These are phyloP conservation scores for Trilocha varians DNA, from an alignment of 2,888 invertebrate species.

Conservation along the genomic window DNA sequence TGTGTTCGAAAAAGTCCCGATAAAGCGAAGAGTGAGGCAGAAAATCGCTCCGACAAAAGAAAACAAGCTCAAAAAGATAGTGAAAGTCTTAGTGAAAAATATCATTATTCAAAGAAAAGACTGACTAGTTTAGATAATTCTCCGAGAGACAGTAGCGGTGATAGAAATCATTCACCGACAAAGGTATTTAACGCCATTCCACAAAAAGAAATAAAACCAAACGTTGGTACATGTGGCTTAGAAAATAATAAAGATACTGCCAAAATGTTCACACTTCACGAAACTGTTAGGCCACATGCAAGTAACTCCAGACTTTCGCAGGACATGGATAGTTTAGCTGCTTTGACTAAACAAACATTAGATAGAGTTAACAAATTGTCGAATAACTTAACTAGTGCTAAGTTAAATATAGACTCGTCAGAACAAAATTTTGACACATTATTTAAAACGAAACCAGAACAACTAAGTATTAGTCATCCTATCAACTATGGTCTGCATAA, in stretches of 20 bases:
- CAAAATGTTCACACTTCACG: conserved; percentile 63
- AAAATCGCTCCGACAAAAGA: conserved; percentile 58
- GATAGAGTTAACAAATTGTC: conserved; percentile 78
- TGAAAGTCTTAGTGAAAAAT: conserved; percentile 67
- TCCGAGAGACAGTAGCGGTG: conserved; percentile 51
- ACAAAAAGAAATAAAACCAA: conserved; percentile 29
- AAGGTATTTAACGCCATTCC: conserved; percentile 43
- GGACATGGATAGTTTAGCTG: conserved; percentile 77
- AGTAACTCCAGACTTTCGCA: conserved; percentile 63
- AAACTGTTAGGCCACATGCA: conserved; percentile 55
- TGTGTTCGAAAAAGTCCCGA: conserved; percentile 49
- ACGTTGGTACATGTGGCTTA: conserved; percentile 35
- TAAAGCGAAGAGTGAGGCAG: conserved; percentile 55
- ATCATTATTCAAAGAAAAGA: conserved; percentile 72
- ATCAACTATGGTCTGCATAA: conserved; percentile 49
- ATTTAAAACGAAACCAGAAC: conserved; percentile 48
- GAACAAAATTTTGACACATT: conserved; percentile 51
- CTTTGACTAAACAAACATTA: conserved; percentile 77
- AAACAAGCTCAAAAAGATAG: conserved; percentile 66
- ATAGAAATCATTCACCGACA: conserved; percentile 48
- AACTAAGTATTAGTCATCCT: conserved; percentile 43
- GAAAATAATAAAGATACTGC: conserved; percentile 35
- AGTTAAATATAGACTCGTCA: conserved; percentile 51
- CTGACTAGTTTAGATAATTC: conserved; percentile 71
- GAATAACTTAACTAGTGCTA: conserved; percentile 69